Evolutionary conservation across 23 tunicate species (phyloP), one percentile per base, ranked within the genome.

Genomic region (Oikopleura albicans): DNA sequence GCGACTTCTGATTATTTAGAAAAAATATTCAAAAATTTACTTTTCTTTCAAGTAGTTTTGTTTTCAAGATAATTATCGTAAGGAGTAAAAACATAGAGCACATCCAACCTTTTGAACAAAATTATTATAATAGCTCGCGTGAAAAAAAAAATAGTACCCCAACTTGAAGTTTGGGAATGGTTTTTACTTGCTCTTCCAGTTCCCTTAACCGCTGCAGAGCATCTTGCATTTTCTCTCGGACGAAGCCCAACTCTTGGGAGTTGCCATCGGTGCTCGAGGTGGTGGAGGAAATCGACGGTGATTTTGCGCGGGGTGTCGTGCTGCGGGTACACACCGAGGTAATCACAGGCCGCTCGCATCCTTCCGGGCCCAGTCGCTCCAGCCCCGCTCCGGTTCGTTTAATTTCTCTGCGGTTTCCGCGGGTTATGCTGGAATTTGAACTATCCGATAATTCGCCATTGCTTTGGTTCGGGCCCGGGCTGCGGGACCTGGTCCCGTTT

Each of bases 281-380:
- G 4, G 79, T 2, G 33, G 34, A 12, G 37, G 2, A 22, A 16
- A 71, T 31, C 59, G 22, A 49, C 8, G 8, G 16, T 49, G 16
- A 8, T 49, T 22, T 8, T 8, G 59, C 59, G 8, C 59, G 22
- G 2, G 35, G 34, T 22, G 63, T 8, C 16, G 22, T 49, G 12
- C 4, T 71, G 31, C 35, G 4, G 31, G 79, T 71, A 71, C 79
- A 71, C 2, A 31, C 31, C 79, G 79, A 27, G 4, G 33, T 27
- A 31, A 31, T 31, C 2, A 12, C 34, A 31, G 79, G 79, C 37
- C 35, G 28, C 31, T 71, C 79, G 37, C 79, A 71, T 71, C 79
- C 79, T 71, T 71, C 79, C 4, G 79, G 79, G 79, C 79, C 79
- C 31, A 71, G 37, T 16, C 79, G 33, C n/a, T n/a, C n/a, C n/a